Evolutionary conservation across 2,113 vertebrate species (phyloP).

Genomic region (Talpa occidentalis): DNA sequence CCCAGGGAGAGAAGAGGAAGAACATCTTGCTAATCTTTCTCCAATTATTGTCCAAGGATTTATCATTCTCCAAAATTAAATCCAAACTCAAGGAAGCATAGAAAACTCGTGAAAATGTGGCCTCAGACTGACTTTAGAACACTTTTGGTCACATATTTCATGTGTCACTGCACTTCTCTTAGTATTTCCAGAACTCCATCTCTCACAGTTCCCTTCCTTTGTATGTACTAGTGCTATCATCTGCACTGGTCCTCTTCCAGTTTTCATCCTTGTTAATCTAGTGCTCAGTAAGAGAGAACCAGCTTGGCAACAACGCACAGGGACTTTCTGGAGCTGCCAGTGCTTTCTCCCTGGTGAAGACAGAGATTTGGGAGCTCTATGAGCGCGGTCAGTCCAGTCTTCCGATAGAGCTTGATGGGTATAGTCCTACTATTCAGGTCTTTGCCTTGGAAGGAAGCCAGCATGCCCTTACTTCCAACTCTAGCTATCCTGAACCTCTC

Average conservation of each 20-base stretch:
- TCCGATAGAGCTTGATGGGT: neutral
- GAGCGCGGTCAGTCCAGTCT: neutral
- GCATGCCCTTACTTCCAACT: neutral
- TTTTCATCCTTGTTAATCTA: neutral
- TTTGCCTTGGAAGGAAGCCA: neutral
- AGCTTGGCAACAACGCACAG: neutral
- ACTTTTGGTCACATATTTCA: neutral
- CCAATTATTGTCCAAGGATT: neutral
- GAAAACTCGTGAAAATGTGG: neutral
- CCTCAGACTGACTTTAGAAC: neutral
- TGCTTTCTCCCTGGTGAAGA: neutral
- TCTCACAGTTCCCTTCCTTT: neutral
- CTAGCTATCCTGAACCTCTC: neutral
- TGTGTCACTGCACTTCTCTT: neutral
- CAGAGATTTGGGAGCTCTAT: neutral
- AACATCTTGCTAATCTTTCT: neutral
- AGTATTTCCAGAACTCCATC: neutral
- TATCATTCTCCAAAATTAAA: conserved; percentile 12
- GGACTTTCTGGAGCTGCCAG: neutral
- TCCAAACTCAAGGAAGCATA: neutral
- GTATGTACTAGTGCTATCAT: neutral
- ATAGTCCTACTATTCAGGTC: neutral
- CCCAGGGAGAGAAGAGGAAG: neutral
- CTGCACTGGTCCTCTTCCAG: neutral
- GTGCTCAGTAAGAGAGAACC: neutral